These are phyloP conservation scores for Pediacus dermestoides DNA, from an alignment of 2,888 invertebrate genomes.

Conservation along the genomic window DNA sequence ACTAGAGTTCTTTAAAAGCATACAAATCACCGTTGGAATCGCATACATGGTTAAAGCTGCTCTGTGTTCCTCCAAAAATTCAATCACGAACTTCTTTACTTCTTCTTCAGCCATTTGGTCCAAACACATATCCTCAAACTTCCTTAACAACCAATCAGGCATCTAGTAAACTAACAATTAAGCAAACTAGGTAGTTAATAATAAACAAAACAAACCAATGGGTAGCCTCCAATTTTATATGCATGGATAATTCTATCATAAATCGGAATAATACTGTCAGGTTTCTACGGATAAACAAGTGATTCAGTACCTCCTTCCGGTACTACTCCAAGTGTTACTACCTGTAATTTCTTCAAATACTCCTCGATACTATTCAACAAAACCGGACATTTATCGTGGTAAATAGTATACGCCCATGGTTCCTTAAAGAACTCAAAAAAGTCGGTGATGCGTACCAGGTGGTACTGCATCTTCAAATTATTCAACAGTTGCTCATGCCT, in stretches of 20 bases:
- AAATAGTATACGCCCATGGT: slow-evolving; percentile 63
- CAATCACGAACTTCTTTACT: slow-evolving; percentile 31
- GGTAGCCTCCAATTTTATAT: too few relatives aligned
- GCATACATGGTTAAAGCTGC: slow-evolving; percentile 46
- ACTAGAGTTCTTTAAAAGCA: slow-evolving; percentile 39
- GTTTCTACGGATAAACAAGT: too few relatives aligned
- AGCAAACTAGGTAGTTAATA: slow-evolving; percentile 2
- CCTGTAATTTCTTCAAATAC: slow-evolving; percentile 2
- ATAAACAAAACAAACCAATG: too few relatives aligned
- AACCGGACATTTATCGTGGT: slow-evolving; percentile 58
- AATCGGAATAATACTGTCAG: too few relatives aligned
- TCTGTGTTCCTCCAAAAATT: slow-evolving; percentile 40
- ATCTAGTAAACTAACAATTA: slow-evolving; percentile 31
- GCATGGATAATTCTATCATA: too few relatives aligned
- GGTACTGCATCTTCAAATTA: slow-evolving; percentile 60
- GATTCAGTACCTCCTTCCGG: too few relatives aligned
- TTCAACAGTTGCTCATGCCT: slow-evolving; percentile 70
- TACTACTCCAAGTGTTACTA: too few relatives aligned
- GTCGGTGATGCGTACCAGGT: slow-evolving; percentile 61
- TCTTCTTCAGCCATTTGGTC: slow-evolving; percentile 34
- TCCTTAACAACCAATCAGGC: slow-evolving; percentile 27
- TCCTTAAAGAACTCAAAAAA: slow-evolving; percentile 64
- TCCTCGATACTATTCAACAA: slow-evolving; percentile 39
- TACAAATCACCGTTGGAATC: slow-evolving; percentile 39
- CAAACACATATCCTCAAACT: slow-evolving; percentile 35